phyloP scores from a whole-genome alignment of 2,113 vertebrate species.

The Chionomys nivalis region DNA sequence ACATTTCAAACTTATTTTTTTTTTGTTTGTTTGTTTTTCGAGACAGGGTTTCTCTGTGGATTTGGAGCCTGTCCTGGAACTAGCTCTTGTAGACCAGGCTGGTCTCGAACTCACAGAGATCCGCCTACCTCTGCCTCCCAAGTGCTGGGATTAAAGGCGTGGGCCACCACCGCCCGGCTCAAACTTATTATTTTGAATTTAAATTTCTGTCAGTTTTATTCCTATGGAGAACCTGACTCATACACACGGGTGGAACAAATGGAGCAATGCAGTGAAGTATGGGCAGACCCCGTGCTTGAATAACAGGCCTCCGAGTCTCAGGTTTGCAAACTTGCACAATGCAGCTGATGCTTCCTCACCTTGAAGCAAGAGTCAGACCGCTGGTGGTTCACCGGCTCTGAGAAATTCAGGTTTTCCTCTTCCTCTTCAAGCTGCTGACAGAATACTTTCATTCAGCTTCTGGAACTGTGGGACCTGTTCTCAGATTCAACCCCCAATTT shows the following conservation, averaged over 20 bases:
- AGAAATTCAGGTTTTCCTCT: neutral
- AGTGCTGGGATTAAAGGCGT: too few species aligned
- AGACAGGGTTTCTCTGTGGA: too few species aligned
- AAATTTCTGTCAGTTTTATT: neutral
- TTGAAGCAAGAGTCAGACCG: neutral
- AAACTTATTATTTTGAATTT: conserved; percentile 16
- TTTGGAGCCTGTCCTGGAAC: too few species aligned
- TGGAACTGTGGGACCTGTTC: neutral
- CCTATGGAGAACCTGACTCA: neutral
- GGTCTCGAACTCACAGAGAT: too few species aligned
- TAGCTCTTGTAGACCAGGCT: too few species aligned
- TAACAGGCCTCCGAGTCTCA: too few species aligned
- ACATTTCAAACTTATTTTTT: neutral
- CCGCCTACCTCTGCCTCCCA: too few species aligned
- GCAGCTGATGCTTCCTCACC: too few species aligned
- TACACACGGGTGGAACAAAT: neutral
- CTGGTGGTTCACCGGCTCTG: neutral
- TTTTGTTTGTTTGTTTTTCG: too few species aligned
- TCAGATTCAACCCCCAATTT: neutral
- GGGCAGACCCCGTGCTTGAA: neutral
- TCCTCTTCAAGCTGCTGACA: neutral
- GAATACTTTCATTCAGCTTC: neutral
- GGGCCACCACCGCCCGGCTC: too few species aligned
- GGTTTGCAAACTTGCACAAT: neutral
- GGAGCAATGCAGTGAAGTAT: neutral